Evolutionary conservation across 2,888 invertebrate genomes (phyloP).

Genomic region (Platynereis dumerilii): DNA sequence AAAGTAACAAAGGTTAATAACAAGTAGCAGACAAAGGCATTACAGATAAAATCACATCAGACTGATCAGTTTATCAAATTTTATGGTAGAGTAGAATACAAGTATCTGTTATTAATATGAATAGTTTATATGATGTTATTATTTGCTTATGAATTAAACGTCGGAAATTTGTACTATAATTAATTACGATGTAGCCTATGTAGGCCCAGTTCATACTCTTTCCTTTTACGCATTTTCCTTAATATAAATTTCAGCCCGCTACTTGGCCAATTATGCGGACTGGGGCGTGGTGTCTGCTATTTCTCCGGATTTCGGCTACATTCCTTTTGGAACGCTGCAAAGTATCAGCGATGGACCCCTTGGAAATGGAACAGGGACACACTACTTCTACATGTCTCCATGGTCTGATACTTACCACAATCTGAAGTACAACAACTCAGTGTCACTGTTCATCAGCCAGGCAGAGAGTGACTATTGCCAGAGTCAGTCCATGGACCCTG

Average conservation of each 20-base stretch:
- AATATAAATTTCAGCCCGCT: constrained; percentile 26
- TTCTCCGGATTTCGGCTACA: constrained; percentile 21
- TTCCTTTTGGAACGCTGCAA: constrained; percentile 29
- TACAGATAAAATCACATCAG: no score
- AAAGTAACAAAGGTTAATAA: not conserved
- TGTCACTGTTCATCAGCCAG: constrained; percentile 22
- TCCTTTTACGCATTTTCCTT: no score
- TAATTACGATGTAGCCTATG: no score
- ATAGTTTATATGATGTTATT: not conserved
- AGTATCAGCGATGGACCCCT: constrained; percentile 25
- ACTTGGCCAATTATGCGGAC: constrained; percentile 26
- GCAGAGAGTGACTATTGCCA: constrained; percentile 26
- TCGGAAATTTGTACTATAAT: no score
- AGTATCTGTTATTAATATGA: not conserved
- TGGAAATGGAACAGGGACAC: constrained; percentile 28
- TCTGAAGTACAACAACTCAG: constrained; percentile 24
- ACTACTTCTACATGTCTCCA: constrained; percentile 31
- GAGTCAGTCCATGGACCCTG: constrained; percentile 16
- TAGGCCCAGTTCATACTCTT: no score
- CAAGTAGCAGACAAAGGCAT: not conserved
- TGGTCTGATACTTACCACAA: constrained; percentile 27
- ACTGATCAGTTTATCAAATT: no score
- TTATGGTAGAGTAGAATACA: not conserved
- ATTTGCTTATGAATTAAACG: not conserved
- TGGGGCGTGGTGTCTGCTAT: constrained; percentile 28